Evolutionary conservation across 2,113 vertebrate genomes (phyloP).

Genomic region (Myiagra hebetior): DNA sequence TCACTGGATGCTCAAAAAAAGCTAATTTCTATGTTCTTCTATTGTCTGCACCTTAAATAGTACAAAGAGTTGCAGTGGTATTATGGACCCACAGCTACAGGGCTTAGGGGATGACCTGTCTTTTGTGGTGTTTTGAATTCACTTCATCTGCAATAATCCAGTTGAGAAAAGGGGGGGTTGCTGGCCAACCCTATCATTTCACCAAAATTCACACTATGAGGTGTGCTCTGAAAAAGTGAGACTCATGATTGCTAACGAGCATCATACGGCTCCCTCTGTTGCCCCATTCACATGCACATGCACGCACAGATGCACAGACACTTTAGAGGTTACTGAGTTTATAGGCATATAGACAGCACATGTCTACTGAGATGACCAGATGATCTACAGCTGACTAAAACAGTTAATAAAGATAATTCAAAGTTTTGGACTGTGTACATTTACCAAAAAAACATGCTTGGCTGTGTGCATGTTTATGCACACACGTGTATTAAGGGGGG

Average conservation of each 20-base stretch:
- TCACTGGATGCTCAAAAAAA: not conserved
- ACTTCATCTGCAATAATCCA: not conserved
- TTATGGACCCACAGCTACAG: not conserved
- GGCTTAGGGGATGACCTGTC: not conserved
- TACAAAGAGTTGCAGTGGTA: not conserved
- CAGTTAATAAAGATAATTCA: not conserved
- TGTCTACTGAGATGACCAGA: not conserved
- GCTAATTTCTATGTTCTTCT: not conserved
- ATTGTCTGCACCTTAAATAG: not conserved
- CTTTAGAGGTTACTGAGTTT: not conserved
- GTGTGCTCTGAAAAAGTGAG: not conserved
- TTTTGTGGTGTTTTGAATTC: not conserved
- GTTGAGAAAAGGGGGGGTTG: not conserved
- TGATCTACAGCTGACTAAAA: not conserved
- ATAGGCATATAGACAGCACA: not conserved
- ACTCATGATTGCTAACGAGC: not conserved
- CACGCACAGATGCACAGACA: not conserved
- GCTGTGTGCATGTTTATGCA: not conserved
- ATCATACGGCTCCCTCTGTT: not conserved
- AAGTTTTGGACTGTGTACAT: not conserved
- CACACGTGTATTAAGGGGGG: not conserved
- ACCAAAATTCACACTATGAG: not conserved
- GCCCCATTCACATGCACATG: accelerated
- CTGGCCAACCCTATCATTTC: not conserved
- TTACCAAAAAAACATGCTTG: not conserved